Evolutionary conservation across 1,140 invertebrate genomes (phyloP), one percentile per base, ranked within the genome.

Genomic region (Diploscapter pachys): DNA sequence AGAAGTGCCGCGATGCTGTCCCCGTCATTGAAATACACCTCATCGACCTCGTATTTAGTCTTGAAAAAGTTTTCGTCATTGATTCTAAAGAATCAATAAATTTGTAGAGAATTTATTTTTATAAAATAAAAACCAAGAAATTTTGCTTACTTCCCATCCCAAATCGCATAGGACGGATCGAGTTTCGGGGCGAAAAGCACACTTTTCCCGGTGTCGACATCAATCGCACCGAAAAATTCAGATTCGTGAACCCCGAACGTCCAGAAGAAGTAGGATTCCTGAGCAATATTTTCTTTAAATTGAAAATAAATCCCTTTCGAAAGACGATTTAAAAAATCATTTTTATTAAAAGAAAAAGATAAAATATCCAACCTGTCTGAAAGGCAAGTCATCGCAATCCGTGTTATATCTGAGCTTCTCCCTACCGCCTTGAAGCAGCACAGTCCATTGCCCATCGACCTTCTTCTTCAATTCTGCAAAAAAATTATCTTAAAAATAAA

Each of bases 261-360:
- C 83, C 83, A 85, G 80, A 83, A 85, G 68, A 85, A 85, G 63
- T 85, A 85, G 2, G 83, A 85, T 73, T 85, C 83, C 75, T 68
- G 66, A 48, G 1, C 8, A n/a, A 68, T 52, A 13, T 54, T 65
- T 50, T 65, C 13, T 8, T 65, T 50, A 9, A 31, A 11, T 11
- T 11, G 9, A 59, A 59, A 59, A 59, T 59, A 59, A 59, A 59
- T 31, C 9, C 2, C 9, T 11, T 59, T 59, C 57, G 9, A 59
- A 59, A 59, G 57, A 11, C 9, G 31, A 31, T 59, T 59, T 31
- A 11, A 11, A 59, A 59, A 59, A 13, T 65, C 2, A 13, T 59
- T 59, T 9, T 59, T 59, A 11, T 13, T 9, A 13, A 59, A 59
- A 59, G 2, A 59, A 52, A 68, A 31, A 31, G 31, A 31, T 31